These are phyloP conservation scores for Falco columbarius DNA, from an alignment of 2,797 vertebrate species.

Conservation along the genomic window DNA sequence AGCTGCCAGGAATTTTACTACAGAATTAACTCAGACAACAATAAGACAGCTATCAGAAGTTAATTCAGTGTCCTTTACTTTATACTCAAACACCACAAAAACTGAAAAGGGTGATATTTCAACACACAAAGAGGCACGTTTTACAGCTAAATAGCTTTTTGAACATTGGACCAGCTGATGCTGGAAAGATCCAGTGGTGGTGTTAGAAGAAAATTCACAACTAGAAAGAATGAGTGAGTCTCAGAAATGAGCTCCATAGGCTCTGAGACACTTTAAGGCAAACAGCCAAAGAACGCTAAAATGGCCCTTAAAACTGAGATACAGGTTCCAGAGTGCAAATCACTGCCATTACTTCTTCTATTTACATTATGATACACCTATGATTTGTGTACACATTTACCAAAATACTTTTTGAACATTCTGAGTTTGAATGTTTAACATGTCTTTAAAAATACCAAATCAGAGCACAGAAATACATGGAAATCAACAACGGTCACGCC, in stretches of 20 bases:
- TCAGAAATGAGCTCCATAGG: background rate
- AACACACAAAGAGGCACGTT: background rate
- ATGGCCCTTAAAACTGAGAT: background rate
- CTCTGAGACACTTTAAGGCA: background rate
- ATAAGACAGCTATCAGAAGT: background rate
- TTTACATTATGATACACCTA: background rate
- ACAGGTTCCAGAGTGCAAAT: background rate
- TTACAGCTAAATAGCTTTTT: background rate
- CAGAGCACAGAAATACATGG: background rate
- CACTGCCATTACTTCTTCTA: background rate
- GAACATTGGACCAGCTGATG: background rate
- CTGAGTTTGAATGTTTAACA: background rate
- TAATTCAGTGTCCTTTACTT: background rate
- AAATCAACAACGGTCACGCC: background rate
- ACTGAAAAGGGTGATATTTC: background rate
- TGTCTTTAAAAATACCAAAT: background rate
- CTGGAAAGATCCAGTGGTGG: background rate
- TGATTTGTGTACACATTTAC: background rate
- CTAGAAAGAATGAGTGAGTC: conserved; percentile 5
- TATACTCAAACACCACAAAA: background rate
- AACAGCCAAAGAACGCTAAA: background rate
- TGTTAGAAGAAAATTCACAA: background rate
- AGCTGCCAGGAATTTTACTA: background rate
- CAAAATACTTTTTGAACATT: background rate
- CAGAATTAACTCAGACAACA: background rate